These are phyloP conservation scores for Gopherus flavomarginatus DNA, from an alignment of 2,113 vertebrate species.

Conservation along the genomic window DNA sequence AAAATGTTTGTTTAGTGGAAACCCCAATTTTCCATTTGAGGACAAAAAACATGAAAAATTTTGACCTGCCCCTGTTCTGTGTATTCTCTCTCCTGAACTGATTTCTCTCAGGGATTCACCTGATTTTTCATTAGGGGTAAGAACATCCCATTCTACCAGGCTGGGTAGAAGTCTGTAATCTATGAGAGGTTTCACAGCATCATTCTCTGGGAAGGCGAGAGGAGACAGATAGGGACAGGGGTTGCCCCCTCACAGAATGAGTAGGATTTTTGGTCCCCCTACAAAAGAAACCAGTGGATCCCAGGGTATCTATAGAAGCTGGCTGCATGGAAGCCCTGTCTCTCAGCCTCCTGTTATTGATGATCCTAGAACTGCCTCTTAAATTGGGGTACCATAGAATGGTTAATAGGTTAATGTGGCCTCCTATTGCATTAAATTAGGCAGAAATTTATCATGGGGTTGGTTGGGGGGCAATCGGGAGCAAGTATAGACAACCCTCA, in stretches of 20 bases:
- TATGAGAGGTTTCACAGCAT: background rate
- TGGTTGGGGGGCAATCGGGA: background rate
- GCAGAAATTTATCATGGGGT: background rate
- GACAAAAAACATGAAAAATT: background rate
- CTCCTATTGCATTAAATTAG: background rate
- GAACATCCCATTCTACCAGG: background rate
- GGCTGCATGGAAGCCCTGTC: too few species aligned
- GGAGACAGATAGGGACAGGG: background rate
- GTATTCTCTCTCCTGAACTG: background rate
- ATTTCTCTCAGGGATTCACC: background rate
- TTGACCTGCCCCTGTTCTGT: background rate
- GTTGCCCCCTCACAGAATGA: background rate
- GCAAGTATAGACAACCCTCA: background rate
- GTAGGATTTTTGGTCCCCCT: background rate
- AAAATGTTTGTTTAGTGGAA: background rate
- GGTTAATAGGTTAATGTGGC: fast-evolving
- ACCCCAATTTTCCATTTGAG: background rate
- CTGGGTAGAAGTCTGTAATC: background rate
- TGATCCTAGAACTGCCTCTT: background rate
- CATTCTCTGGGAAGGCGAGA: background rate
- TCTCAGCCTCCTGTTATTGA: background rate
- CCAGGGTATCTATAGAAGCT: background rate
- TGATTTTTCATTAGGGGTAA: background rate
- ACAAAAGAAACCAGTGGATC: background rate
- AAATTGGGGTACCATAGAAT: background rate